Conservation (phyloP, 2,113 vertebrate species). For the Butorides virescens region DNA sequence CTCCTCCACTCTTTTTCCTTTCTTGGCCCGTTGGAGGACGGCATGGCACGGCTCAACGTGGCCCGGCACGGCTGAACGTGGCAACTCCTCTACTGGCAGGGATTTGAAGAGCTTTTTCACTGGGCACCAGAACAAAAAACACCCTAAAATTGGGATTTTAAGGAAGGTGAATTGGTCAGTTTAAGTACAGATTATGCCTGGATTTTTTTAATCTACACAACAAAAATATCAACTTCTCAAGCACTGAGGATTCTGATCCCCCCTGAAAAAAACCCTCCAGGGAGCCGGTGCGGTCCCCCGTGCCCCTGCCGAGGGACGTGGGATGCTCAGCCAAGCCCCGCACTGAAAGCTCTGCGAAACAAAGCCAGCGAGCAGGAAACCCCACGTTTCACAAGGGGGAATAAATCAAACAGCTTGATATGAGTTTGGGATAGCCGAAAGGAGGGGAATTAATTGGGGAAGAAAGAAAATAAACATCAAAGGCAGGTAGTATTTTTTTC, state of each 20-base stretch:
- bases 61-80: not conserved
- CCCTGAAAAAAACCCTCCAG: not conserved
- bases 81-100: not conserved
- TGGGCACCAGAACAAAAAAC: not conserved
- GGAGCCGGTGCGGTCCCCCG: fast-evolving
- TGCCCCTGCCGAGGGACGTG: not conserved
- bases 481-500: not conserved
- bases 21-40: not conserved
- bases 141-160: not conserved
- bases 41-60: not conserved
- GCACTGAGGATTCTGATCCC: not conserved
- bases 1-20: not conserved
- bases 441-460: not conserved
- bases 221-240: not conserved
- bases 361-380: not conserved
- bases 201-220: not conserved
- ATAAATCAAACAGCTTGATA: not conserved
- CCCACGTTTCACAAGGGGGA: not conserved
- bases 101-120: not conserved
- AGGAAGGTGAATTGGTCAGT: not conserved
- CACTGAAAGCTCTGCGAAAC: not conserved
- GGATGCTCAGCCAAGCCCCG: not conserved
- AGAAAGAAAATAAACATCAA: not conserved
- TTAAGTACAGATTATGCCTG: fast-evolving
- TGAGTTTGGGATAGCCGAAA: not conserved